Conservation (phyloP, 92 coral and sea anemone species). For the Isaurus tuberculatus region DNA sequence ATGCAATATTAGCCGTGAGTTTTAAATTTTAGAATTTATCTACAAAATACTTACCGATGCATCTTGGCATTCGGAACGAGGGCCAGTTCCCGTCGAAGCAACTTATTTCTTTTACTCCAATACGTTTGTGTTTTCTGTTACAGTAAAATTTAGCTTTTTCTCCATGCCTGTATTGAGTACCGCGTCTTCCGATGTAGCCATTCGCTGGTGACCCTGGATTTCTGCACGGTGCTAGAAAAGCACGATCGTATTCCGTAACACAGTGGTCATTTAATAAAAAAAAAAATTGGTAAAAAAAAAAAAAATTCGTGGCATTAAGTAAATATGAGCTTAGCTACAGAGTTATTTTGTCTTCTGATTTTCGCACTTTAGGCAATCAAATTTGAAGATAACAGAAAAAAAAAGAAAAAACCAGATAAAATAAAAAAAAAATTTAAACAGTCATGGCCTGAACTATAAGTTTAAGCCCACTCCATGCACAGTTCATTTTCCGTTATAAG, state of each 20-base stretch:
- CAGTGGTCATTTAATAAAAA: background rate
- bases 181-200: background rate
- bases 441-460: too few relatives aligned
- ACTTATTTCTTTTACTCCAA: background rate
- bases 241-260: background rate
- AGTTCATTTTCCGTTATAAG: too few relatives aligned
- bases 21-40: background rate
- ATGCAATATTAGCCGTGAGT: too few relatives aligned
- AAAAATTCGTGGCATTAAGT: too few relatives aligned
- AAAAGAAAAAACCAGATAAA: too few relatives aligned
- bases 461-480: too few relatives aligned
- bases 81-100: conserved; percentile 14
- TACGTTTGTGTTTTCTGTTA: background rate
- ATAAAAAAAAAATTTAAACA: too few relatives aligned
- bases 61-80: background rate
- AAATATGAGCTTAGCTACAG: too few relatives aligned
- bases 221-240: background rate
- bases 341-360: too few relatives aligned
- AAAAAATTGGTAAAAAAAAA: too few relatives aligned
- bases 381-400: too few relatives aligned
- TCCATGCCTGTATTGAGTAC: background rate
- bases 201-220: background rate
- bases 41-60: background rate
- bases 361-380: too few relatives aligned
- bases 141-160: conserved; percentile 1